These are phyloP conservation scores for Tragelaphus strepsiceros DNA, from an alignment of 2,113 vertebrate species.

Conservation along the genomic window DNA sequence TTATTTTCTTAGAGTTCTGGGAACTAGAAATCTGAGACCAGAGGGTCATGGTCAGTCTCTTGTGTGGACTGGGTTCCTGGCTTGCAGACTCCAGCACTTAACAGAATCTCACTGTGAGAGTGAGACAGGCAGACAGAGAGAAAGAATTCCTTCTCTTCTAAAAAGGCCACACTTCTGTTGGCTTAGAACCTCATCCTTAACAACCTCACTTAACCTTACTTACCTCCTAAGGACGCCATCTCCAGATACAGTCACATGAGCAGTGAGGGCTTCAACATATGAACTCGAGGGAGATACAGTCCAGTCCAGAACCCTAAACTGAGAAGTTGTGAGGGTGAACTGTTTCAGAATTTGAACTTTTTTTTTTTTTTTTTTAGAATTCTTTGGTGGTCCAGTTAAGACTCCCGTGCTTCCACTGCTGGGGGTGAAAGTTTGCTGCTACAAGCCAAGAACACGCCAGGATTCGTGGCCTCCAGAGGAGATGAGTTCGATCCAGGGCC, in stretches of 20 bases:
- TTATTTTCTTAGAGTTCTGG: neutral
- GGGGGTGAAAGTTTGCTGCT: neutral
- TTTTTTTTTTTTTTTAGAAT: neutral
- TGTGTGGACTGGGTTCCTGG: neutral
- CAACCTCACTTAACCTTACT: neutral
- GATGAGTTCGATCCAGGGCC: neutral
- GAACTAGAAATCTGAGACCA: neutral
- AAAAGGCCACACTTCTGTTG: neutral
- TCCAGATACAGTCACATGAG: neutral
- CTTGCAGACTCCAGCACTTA: neutral
- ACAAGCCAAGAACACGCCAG: fast-evolving
- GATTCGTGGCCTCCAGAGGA: neutral
- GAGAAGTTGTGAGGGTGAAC: neutral
- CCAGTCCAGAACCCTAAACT: neutral
- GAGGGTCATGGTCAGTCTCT: neutral
- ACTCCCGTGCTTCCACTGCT: neutral
- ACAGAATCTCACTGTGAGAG: neutral
- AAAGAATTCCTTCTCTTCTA: neutral
- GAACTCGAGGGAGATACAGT: neutral
- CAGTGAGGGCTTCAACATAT: neutral
- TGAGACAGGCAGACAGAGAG: neutral
- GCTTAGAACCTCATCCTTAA: neutral
- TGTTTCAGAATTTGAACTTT: neutral
- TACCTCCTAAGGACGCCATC: neutral
- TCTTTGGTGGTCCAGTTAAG: neutral